Conservation (phyloP, 2,113 vertebrate genomes). For the Heptranchias perlo region DNA sequence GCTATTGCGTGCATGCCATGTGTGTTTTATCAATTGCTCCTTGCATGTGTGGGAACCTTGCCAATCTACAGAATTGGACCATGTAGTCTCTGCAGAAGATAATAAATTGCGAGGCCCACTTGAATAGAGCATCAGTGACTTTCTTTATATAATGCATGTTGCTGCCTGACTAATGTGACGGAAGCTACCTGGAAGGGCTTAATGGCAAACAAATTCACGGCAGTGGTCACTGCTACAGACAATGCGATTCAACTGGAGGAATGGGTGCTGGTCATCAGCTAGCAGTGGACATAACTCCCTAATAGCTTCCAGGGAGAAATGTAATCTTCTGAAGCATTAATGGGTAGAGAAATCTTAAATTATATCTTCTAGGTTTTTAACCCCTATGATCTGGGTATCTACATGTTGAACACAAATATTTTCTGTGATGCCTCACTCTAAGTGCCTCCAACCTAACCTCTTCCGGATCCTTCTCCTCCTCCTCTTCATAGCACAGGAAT, state of each 20-base stretch:
- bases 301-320: not conserved
- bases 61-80: not conserved
- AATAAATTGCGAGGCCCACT: no score
- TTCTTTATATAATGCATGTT: not conserved
- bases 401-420: not conserved
- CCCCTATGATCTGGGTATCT: not conserved
- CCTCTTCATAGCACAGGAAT: not conserved
- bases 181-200: not conserved
- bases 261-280: not conserved
- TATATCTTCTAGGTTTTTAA: not conserved
- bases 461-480: not conserved
- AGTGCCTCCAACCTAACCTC: not conserved
- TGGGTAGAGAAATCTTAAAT: not conserved
- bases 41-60: not conserved
- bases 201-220: not conserved
- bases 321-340: not conserved
- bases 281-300: no score
- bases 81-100: not conserved
- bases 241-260: not conserved
- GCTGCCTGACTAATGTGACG: no score
- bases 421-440: not conserved
- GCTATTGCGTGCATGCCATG: not conserved
- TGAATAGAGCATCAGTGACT: no score
- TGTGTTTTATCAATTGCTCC: not conserved
- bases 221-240: not conserved